Conservation (phyloP, 2,113 vertebrate species). For the Stegostoma tigrinum region DNA sequence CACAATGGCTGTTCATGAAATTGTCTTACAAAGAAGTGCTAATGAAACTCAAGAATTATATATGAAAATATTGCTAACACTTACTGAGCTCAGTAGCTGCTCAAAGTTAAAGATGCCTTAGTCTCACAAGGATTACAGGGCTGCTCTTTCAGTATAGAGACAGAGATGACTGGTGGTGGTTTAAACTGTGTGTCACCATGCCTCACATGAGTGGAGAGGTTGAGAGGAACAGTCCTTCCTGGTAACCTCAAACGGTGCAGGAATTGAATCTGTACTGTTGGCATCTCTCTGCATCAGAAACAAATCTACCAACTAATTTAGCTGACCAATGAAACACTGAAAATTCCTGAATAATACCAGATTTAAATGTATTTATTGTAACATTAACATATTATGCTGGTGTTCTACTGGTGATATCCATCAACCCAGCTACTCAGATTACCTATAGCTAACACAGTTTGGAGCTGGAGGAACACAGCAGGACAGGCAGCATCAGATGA, state of each 20-base stretch:
- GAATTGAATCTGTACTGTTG: too few relatives aligned
- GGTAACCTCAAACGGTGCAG: too few relatives aligned
- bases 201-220: too few relatives aligned
- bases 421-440: not conserved
- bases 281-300: too few relatives aligned
- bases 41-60: not conserved
- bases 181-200: too few relatives aligned
- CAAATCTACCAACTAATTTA: not conserved
- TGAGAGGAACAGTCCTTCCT: too few relatives aligned
- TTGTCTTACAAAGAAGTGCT: not conserved
- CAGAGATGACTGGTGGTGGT: too few relatives aligned
- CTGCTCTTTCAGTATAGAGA: too few relatives aligned
- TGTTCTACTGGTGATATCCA: not conserved
- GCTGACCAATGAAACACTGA: not conserved
- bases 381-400: not conserved
- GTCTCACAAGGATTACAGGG: too few relatives aligned
- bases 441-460: not conserved
- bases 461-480: too few relatives aligned
- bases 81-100: not conserved
- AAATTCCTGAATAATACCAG: not conserved
- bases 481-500: too few relatives aligned
- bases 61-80: not conserved
- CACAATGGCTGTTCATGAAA: not conserved
- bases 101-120: too few relatives aligned
- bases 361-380: not conserved